phyloP scores from a whole-genome alignment of 2,888 invertebrate species.

The Strigamia crassipes region DNA sequence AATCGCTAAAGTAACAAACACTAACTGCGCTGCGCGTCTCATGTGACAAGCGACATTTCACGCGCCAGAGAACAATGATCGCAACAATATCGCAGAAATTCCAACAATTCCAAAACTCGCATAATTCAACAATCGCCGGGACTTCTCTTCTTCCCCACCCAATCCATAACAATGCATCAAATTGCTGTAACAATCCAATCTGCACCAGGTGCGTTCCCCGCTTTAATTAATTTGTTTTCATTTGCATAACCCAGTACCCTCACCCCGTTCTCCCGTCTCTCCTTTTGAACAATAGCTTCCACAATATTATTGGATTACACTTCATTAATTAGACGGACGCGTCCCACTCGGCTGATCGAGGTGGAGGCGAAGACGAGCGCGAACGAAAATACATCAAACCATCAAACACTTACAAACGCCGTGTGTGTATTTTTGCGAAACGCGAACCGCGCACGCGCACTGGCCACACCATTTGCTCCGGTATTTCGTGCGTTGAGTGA shows the following conservation, averaged over 20 bases:
- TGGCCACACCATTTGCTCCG: constrained; percentile 30
- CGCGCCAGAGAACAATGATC: neutral
- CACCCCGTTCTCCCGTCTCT: neutral
- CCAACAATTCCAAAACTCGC: constrained; percentile 26
- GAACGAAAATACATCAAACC: neutral
- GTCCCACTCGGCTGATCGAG: neutral
- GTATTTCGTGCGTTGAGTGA: constrained; percentile 15
- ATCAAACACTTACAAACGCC: constrained; percentile 1
- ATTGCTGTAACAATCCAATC: constrained; percentile 30
- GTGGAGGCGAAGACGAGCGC: neutral
- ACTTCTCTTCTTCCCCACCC: neutral
- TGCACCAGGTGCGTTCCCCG: constrained; percentile 26
- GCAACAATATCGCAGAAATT: constrained; percentile 5
- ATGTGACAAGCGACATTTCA: neutral
- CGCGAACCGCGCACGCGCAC: neutral
- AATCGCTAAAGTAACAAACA: no score
- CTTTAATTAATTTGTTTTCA: constrained; percentile 30
- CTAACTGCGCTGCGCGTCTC: no score
- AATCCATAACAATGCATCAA: constrained; percentile 30
- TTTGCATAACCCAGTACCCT: constrained; percentile 2
- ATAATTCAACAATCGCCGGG: constrained; percentile 16
- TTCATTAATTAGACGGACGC: constrained; percentile 30
- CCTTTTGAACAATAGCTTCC: constrained; percentile 12
- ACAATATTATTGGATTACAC: constrained; percentile 30
- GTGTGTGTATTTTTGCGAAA: no score